Evolutionary conservation across 2,113 vertebrate species (phyloP), one percentile per base, ranked within the genome.

Genomic region (Garra rufa): DNA sequence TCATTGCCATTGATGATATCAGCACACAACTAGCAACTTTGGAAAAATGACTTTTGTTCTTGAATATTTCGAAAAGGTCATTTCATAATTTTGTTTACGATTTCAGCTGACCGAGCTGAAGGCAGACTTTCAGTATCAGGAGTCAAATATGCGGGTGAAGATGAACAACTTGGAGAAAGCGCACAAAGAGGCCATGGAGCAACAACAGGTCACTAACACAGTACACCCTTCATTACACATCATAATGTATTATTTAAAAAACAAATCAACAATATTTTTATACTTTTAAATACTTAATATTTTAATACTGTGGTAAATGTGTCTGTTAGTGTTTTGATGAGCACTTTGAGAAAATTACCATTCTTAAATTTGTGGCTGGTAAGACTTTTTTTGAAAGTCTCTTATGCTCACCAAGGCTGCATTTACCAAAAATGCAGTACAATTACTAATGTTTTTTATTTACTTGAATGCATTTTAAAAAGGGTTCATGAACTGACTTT

Each of bases 101-200:
- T 89, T 91, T 63, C 84, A 99, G 98, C 93, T 99, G 91, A 99
- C 98, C 52, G 98, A 99, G 89, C 84, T 99, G 77, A 99, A 99
- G 91, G 98, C 98, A 44, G 98, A 99, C 88, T 99, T 99, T 91
- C 98, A 99, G 90, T 99, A 99, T 90, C 98, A 99, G 91, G 98
- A 99, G 84, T 97, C 97, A 83, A 99, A 98, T 87, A 95, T 99
- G 94, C 96, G 98, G 91, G 95, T 97, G 59, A 99, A 99, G 91
- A 99, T 99, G 98, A 99, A 99, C 92, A 97, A 97, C 91, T 99
- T 99, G 98, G 98, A 99, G 87, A 99, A 98, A 87, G 94, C 97
- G 43, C 98, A 99, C 92, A 99, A 99, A 90, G 98, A 99, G 90
- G 89, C 97, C 76, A 97, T 99, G 94, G 98, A 99, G 91, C 97